A percentile compares a stretch with the other conserved stretches of the same genome.
phyloP scores from a whole-genome alignment of 2,797 vertebrate genomes.

The Intellagama lesueurii region DNA sequence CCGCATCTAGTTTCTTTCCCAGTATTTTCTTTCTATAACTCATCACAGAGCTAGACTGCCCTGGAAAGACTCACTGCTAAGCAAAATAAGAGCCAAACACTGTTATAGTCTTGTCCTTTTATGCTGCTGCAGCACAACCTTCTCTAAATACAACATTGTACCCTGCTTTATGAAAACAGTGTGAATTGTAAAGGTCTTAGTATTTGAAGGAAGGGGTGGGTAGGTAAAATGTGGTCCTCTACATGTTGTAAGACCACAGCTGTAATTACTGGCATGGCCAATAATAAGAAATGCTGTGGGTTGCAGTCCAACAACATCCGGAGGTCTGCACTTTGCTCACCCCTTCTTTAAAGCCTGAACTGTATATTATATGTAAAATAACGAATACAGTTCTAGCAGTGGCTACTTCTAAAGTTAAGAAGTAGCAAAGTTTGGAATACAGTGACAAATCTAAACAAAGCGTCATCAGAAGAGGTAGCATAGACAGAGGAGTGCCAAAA shows the following conservation, averaged over 20 bases:
- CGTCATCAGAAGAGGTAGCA: neutral
- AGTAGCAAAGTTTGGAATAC: no score
- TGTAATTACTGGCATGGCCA: no score
- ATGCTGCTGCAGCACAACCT: neutral
- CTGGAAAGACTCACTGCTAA: neutral
- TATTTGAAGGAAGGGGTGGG: neutral
- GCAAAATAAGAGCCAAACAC: neutral
- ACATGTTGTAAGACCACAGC: no score
- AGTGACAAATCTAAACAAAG: no score
- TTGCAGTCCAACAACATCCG: no score
- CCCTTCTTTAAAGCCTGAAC: neutral
- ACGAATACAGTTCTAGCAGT: neutral
- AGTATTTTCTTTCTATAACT: neutral
- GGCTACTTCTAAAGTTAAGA: neutral
- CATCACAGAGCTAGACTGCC: neutral
- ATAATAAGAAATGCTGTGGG: no score
- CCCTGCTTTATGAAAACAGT: neutral
- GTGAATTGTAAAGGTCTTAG: neutral
- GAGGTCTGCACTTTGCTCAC: no score
- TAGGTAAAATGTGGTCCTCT: neutral
- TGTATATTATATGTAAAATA: neutral
- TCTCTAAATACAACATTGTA: neutral
- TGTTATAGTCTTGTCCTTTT: neutral
- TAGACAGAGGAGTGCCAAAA: no score
- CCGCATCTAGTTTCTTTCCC: neutral